Percentiles rank a stretch among this genome's conserved stretches.
These are phyloP conservation scores for Apeltes quadracus DNA, from an alignment of 2,113 vertebrate species.

Conservation along the genomic window DNA sequence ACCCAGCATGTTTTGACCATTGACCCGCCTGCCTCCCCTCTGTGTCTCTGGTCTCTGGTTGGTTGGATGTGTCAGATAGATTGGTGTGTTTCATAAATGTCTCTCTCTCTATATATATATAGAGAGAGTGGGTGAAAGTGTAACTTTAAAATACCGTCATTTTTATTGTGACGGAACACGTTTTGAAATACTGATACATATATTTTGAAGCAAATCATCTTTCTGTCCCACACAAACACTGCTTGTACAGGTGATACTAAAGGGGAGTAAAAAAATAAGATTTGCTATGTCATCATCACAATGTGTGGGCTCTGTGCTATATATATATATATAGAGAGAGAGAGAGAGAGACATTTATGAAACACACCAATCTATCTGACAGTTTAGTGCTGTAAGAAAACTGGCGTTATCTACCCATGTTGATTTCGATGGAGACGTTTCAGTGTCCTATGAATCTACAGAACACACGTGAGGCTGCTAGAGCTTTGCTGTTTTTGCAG, in stretches of 20 bases:
- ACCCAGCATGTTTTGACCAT: neutral
- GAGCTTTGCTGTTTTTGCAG: neutral
- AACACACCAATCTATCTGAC: neutral
- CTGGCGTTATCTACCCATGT: neutral
- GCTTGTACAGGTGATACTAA: neutral
- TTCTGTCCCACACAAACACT: neutral
- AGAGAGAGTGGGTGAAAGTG: too few relatives aligned
- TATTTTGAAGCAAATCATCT: too few relatives aligned
- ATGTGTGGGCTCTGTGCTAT: too few relatives aligned
- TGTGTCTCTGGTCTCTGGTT: neutral
- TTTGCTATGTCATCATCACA: neutral
- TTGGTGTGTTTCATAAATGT: neutral
- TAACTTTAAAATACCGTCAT: neutral
- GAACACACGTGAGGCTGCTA: neutral
- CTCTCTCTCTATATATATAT: too few relatives aligned
- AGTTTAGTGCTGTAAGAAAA: neutral
- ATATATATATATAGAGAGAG: too few relatives aligned
- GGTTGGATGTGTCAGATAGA: neutral
- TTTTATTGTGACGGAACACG: neutral
- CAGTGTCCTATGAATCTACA: neutral
- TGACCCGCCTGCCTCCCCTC: neutral
- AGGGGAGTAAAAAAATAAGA: neutral
- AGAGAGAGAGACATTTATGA: too few relatives aligned
- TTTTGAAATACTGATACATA: neutral
- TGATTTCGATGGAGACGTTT: neutral